phyloP scores from a whole-genome alignment of 2,797 vertebrate species.

The Parauchenoglanis punctatus region DNA sequence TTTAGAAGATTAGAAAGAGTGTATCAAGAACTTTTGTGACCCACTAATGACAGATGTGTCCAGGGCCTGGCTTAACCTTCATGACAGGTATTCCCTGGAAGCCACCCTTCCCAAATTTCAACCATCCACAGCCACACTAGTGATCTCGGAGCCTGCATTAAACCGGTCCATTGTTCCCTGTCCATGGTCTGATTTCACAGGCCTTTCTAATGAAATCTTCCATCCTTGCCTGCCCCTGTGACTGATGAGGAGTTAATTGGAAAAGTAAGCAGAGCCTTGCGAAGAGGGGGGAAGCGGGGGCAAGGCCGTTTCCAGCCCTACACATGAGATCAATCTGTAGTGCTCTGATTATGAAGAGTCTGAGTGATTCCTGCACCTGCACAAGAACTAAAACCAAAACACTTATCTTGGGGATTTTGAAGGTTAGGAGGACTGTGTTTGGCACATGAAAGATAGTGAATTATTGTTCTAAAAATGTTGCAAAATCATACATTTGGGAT shows the following conservation, averaged over 20 bases:
- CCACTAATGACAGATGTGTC: conserved; percentile 19
- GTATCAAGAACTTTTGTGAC: neutral
- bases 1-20: neutral
- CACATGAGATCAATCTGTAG: conserved; percentile 49
- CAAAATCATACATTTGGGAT: neutral
- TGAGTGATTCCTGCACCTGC: conserved; percentile 18
- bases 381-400: neutral
- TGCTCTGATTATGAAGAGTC: conserved; percentile 43
- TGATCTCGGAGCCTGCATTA: conserved; percentile 70
- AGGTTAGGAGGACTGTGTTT: neutral
- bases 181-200: conserved; percentile 65
- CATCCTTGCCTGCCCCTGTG: conserved; percentile 65
- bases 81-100: conserved; percentile 34
- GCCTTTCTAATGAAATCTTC: conserved; percentile 76
- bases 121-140: conserved; percentile 46
- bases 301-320: conserved; percentile 32
- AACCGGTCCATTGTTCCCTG: conserved; percentile 71
- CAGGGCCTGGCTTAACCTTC: conserved; percentile 41
- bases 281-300: conserved; percentile 22
- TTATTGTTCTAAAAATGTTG: neutral
- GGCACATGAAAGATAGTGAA: no score
- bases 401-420: neutral
- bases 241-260: conserved; percentile 59
- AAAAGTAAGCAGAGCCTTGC: conserved; percentile 59
- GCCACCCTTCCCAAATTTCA: conserved; percentile 40